These are phyloP conservation scores for Saturnia pavonia DNA, from an alignment of 2,888 invertebrate genomes.

Conservation along the genomic window DNA sequence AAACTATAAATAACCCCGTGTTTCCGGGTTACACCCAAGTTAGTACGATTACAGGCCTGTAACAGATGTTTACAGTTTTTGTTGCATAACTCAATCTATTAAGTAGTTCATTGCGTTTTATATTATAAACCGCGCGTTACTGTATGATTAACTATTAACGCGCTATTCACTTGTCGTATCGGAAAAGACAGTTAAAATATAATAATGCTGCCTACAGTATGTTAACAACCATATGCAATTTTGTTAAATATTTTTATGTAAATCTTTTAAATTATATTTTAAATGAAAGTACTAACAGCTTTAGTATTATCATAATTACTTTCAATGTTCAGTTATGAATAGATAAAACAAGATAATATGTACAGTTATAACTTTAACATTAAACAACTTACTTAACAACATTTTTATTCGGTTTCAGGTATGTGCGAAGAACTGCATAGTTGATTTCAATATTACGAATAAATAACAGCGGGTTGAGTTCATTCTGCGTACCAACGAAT, in stretches of 20 bases:
- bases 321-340: not conserved
- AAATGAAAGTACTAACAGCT: not conserved
- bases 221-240: too few species aligned
- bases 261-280: not conserved
- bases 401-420: not conserved
- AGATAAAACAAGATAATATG: not conserved
- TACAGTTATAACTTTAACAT: not conserved
- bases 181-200: not conserved
- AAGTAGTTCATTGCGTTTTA: constrained; percentile 11
- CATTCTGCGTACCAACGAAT: not conserved
- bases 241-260: too few species aligned
- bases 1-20: constrained; percentile 53
- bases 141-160: not conserved
- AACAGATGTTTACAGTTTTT: constrained; percentile 49
- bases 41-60: constrained; percentile 37
- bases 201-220: not conserved
- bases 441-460: not conserved
- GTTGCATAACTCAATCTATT: constrained; percentile 47
- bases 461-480: not conserved
- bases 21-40: constrained; percentile 49
- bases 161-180: not conserved
- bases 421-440: not conserved
- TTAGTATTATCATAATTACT: not conserved
- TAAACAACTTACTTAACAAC: not conserved
- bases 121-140: not conserved